These are phyloP conservation scores for Thinocorus orbignyianus DNA, from an alignment of 2,113 vertebrate species.

Conservation along the genomic window DNA sequence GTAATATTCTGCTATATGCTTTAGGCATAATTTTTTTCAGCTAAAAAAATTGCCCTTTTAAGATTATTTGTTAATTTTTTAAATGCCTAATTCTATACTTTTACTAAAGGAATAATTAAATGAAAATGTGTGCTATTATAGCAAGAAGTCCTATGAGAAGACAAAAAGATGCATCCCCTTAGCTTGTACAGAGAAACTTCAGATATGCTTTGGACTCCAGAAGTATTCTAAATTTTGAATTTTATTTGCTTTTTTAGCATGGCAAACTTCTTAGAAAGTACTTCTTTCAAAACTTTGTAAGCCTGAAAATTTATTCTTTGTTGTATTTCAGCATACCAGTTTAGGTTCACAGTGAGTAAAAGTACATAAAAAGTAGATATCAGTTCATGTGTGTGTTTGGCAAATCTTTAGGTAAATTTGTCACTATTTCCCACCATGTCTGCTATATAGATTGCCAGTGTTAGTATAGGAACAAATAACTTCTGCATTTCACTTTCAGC, in stretches of 20 bases:
- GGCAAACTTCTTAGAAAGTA: not conserved
- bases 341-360: not conserved
- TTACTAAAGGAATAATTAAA: not conserved
- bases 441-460: not conserved
- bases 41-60: not conserved
- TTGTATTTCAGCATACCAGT: not conserved
- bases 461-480: not conserved
- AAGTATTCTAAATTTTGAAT: not conserved
- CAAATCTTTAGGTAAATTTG: not conserved
- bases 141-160: not conserved
- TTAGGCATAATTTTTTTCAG: not conserved
- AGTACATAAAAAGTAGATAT: not conserved
- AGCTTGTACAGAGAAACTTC: not conserved
- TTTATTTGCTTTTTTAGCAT: not conserved
- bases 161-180: not conserved
- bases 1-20: not conserved
- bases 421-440: not conserved
- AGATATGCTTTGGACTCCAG: not conserved
- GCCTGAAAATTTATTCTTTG: not conserved
- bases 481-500: not conserved
- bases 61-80: not conserved
- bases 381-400: not conserved
- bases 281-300: not conserved
- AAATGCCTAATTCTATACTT: not conserved
- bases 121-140: not conserved